Conservation (phyloP, 2,888 invertebrate species). For the Erebia aethiops region DNA sequence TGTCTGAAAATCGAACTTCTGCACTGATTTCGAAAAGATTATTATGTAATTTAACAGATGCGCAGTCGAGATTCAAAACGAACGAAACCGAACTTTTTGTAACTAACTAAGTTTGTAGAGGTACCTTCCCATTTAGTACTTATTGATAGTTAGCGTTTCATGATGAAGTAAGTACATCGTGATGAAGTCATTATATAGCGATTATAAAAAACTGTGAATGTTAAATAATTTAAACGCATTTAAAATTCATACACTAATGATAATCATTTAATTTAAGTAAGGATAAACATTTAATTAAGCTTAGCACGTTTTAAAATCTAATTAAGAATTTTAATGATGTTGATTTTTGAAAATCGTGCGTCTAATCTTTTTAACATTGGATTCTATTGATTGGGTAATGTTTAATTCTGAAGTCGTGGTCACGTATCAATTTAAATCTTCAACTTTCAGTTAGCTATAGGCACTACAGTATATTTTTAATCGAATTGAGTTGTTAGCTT, state of each 20-base stretch:
- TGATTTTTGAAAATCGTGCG: slow-evolving; percentile 20
- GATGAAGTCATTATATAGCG: slow-evolving; percentile 11
- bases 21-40: no score
- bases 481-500: no score
- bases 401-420: neutral
- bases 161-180: slow-evolving; percentile 4
- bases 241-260: slow-evolving; percentile 15
- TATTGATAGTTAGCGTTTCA: slow-evolving; percentile 7
- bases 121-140: neutral
- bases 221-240: slow-evolving; percentile 7
- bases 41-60: no score
- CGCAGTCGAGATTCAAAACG: no score
- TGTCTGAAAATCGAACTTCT: no score
- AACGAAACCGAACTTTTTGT: neutral
- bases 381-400: slow-evolving; percentile 12
- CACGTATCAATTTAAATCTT: neutral
- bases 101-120: neutral
- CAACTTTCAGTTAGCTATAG: neutral
- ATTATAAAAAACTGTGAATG: slow-evolving; percentile 16
- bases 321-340: slow-evolving; percentile 21
- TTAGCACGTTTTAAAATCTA: slow-evolving; percentile 26
- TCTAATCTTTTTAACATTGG: slow-evolving; percentile 15
- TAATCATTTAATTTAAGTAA: slow-evolving; percentile 23
- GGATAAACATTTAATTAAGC: slow-evolving; percentile 10
- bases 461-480: no score